A percentile compares a stretch with the other conserved stretches of the same genome.
Conservation (phyloP, 2,888 invertebrate species). For the Trissolcus brochymenae region DNA sequence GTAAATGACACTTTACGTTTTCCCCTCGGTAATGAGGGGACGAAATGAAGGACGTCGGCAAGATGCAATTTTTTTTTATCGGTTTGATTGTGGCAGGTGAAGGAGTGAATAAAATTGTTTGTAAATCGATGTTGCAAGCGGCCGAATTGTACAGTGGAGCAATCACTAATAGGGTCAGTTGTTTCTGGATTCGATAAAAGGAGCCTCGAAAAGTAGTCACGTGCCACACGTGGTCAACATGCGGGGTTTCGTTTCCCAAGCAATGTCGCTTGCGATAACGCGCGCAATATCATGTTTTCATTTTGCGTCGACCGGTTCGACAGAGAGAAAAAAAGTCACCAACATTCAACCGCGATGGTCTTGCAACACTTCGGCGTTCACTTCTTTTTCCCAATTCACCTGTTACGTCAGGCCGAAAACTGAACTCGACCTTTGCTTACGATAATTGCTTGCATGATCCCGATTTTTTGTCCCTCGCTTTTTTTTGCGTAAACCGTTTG, state of each 20-base stretch:
- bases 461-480: conserved; percentile 4
- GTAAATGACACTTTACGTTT: not conserved
- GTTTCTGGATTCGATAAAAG: conserved; percentile 31
- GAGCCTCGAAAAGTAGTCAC: conserved; percentile 22
- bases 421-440: conserved; percentile 27
- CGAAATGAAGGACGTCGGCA: conserved; percentile 8
- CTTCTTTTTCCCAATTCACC: conserved; percentile 4
- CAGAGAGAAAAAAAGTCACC: conserved; percentile 1
- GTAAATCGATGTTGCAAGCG: conserved; percentile 22
- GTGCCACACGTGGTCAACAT: conserved; percentile 24
- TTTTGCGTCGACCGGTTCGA: not conserved
- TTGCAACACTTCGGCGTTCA: too few species aligned
- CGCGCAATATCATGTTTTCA: conserved; percentile 1
- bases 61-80: conserved; percentile 12
- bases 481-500: conserved; percentile 2
- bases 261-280: conserved; percentile 11
- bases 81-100: conserved; percentile 28
- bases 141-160: conserved; percentile 16
- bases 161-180: conserved; percentile 28
- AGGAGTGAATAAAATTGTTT: conserved; percentile 18
- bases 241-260: conserved; percentile 11
- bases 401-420: conserved; percentile 31
- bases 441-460: conserved; percentile 6
- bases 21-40: not conserved
- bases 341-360: not conserved